phyloP scores from a whole-genome alignment of 2,888 invertebrate species.

The Platerodrilus igneus region DNA sequence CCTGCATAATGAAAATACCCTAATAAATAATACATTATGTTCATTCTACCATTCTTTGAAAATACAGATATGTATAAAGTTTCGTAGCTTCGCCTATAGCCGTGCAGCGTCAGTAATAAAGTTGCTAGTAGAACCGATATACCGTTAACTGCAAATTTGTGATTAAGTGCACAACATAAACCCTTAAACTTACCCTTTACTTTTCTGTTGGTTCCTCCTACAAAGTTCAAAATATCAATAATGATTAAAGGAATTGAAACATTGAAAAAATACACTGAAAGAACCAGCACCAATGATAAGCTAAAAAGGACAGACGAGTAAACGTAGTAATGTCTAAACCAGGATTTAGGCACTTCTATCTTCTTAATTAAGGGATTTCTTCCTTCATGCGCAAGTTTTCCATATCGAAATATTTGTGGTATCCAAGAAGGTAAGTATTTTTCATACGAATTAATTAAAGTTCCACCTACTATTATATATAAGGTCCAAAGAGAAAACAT shows the following conservation, averaged over 20 bases:
- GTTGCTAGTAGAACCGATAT: conserved; percentile 58
- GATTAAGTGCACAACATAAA: no score
- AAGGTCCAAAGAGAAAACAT: conserved; percentile 34
- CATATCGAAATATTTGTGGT: conserved; percentile 65
- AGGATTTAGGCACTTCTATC: conserved; percentile 71
- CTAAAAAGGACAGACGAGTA: conserved; percentile 60
- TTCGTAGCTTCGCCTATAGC: conserved; percentile 73
- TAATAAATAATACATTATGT: conserved; percentile 69
- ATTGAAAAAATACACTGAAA: conserved; percentile 49
- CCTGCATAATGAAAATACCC: conserved; percentile 78
- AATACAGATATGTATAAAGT: conserved; percentile 76
- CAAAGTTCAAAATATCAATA: conserved; percentile 48
- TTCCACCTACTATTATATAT: conserved; percentile 52
- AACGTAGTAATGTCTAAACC: conserved; percentile 77
- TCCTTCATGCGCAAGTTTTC: conserved; percentile 64
- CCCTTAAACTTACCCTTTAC: conserved; percentile 54
- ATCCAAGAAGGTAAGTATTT: conserved; percentile 62
- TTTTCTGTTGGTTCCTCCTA: conserved; percentile 44
- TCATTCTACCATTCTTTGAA: conserved; percentile 71
- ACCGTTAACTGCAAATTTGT: conserved; percentile 58
- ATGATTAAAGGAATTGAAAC: conserved; percentile 51
- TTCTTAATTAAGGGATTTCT: no score
- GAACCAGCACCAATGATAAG: conserved; percentile 49
- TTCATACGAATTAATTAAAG: conserved; percentile 62
- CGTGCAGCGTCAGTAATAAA: conserved; percentile 63